Base-by-base conservation (phyloP, 2,113 vertebrate genomes). In the Hydrolagus affinis region DNA sequence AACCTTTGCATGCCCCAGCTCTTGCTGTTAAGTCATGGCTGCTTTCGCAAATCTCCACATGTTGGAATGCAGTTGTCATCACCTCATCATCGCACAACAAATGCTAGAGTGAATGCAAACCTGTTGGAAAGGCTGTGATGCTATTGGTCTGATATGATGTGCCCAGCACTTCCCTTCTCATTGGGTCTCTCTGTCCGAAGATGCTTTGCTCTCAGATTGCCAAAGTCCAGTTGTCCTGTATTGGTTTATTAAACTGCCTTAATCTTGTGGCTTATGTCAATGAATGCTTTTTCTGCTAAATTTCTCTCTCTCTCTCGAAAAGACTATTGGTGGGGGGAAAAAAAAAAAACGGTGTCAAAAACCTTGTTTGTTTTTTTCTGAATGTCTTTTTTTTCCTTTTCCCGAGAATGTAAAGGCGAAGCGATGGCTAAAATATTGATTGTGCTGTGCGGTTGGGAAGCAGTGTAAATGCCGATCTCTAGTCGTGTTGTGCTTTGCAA, bases 191-290 rank as follows among this genome's bases (percentile, higher is more conserved):
- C 44, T 83, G 62, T 83, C 28, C 32, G 78, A 83, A 83, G 28
- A 21, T 83, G 78, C 78, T 83, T 83, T 83, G 60, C 78, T 83
- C 60, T 28, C 62, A 66, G 78, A 28, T 83, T 83, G 62, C 62
- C 78, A 66, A 83, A 83, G 44, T 44, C 44, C 1, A 83, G 15
- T 19, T 83, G 62, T 14, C 11, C 9, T 30, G 11, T 68, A 6
- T 44, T 44, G 62, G 76, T 80, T 77, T n/a, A 78, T 78, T 62
- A 83, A 44, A 83, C 62, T 66, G 78, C 23, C 60, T 66, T 28
- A 66, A 64, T 17, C 60, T 62, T 30, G 78, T 83, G 78, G 17
- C 78, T 83, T 83, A 15, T 15, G 60, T 19, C 44, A 44, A 44
- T 44, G 44, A 44, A 44, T 15, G 62, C 78, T 68, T 17, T n/a